Evolutionary conservation across 2,888 invertebrate genomes (phyloP).

Genomic region (Synergus japonicus): DNA sequence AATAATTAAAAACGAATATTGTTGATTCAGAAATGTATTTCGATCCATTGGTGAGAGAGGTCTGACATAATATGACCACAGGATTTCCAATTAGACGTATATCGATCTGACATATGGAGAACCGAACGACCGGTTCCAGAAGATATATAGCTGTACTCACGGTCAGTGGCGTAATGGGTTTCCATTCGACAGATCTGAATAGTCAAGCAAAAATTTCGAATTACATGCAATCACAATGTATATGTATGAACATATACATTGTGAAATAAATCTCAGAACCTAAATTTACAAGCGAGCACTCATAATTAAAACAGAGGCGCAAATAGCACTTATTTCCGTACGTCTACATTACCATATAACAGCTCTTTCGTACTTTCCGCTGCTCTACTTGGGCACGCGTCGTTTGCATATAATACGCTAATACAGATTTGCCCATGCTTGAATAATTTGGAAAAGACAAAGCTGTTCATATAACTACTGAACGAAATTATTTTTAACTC

Average conservation of each 20-base stretch:
- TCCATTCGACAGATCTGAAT: not conserved
- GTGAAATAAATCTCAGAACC: conserved; percentile 24
- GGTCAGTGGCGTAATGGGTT: not conserved
- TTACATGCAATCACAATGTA: not conserved
- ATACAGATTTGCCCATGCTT: conserved; percentile 28
- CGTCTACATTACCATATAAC: conserved; percentile 55
- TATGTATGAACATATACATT: not conserved
- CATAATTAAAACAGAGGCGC: conserved; percentile 58
- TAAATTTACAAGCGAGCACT: conserved; percentile 57
- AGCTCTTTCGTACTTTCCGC: conserved; percentile 52
- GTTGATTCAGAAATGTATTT: not conserved
- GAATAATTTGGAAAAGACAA: conserved; percentile 33
- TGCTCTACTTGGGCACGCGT: conserved; percentile 50
- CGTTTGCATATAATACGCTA: conserved; percentile 38
- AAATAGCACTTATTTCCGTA: conserved; percentile 54
- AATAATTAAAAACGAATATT: not conserved
- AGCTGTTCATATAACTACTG: not conserved
- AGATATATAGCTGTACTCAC: not conserved
- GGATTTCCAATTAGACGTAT: conserved; percentile 34
- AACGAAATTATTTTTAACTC: conserved; percentile 48
- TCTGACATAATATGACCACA: conserved; percentile 2
- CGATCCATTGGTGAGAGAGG: too few species aligned
- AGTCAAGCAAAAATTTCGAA: not conserved
- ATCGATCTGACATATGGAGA: conserved; percentile 15
- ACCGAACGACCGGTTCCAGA: not conserved